Base-by-base conservation (phyloP, 2,888 invertebrate species). In the Gibbula magus region DNA sequence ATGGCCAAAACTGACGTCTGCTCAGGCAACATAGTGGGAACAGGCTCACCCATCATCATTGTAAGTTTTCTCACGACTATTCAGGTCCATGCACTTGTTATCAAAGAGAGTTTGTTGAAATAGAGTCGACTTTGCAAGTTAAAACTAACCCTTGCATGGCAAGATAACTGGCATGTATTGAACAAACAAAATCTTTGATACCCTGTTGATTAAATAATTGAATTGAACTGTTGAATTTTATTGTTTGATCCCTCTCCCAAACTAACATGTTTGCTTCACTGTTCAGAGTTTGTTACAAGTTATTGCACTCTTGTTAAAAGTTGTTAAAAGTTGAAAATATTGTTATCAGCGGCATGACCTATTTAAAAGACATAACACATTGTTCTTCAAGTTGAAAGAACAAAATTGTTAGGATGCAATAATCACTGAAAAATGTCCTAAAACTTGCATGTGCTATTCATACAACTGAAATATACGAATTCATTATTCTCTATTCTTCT, bases 11-110 rank as follows among this genome's bases (percentile, higher is more conserved):
- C 70, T 32, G 70, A 70, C 35, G 61, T 61, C 61, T 61, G 61
- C 61, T 29, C 61, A 61, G 61, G 29, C 61, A 61, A 51, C 74
- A 51, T n/a, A 25, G 20, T 54, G 75, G 54, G 75, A 75, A 32
- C 25, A 53, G 53, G 54, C 29, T 54, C 32, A 29, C 35, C 75
- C 29, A 35, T 75, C 20, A 29, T 75, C 32, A 75, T 75, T 75
- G 75, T 75, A 75, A 75, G 75, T 75, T 75, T 75, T 75, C 75
- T 75, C 75, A 54, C 29, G 29, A 53, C 53, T 75, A 54, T 54
- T 75, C 75, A 75, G 75, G 75, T 75, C 75, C 75, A 10, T 22
- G 51, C 74, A 70, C 70, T 20, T 35, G 70, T 20, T 61, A 61
- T 29, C 61, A 61, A 61, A 25, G 16, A 61, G 29, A 29, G 29